Conservation (phyloP, 2,113 vertebrate species). For the Sylvietta virens region DNA sequence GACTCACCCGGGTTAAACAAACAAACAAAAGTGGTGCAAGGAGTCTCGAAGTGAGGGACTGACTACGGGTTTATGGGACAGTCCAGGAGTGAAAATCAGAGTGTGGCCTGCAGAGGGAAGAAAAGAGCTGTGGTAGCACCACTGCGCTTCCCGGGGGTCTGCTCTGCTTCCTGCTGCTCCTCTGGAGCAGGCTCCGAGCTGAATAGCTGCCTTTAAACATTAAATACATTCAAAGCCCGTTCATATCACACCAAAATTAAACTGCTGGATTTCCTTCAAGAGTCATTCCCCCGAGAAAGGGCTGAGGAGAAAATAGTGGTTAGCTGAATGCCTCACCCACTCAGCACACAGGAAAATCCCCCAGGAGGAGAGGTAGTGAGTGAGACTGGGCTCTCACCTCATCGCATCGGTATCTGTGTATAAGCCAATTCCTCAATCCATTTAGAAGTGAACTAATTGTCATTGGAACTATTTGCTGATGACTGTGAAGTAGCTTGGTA, state of each 20-base stretch:
- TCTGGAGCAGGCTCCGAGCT: neutral
- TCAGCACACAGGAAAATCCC: neutral
- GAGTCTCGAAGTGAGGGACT: neutral
- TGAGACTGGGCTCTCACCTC: neutral
- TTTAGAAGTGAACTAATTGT: conserved; percentile 46
- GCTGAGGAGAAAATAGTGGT: neutral
- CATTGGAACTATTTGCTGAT: conserved; percentile 19
- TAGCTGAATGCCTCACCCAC: neutral
- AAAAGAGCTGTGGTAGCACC: conserved; percentile 50
- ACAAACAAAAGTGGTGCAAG: too few relatives aligned
- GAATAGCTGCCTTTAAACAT: neutral
- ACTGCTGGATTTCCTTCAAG: conserved; percentile 19
- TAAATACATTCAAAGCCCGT: conserved; percentile 3
- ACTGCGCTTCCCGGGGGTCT: neutral
- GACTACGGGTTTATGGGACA: neutral
- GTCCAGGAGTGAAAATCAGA: conserved; percentile 2
- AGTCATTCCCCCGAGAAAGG: neutral
- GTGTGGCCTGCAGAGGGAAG: conserved; percentile 63
- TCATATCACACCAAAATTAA: conserved; percentile 32
- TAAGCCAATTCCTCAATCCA: neutral
- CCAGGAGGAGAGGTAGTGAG: neutral
- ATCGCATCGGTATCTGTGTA: neutral
- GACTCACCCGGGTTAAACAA: neutral
- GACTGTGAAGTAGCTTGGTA: conserved; percentile 27
- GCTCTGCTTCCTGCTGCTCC: neutral